Base-by-base conservation (phyloP, 2,888 invertebrate genomes). In the Epirrhoe tristata region DNA sequence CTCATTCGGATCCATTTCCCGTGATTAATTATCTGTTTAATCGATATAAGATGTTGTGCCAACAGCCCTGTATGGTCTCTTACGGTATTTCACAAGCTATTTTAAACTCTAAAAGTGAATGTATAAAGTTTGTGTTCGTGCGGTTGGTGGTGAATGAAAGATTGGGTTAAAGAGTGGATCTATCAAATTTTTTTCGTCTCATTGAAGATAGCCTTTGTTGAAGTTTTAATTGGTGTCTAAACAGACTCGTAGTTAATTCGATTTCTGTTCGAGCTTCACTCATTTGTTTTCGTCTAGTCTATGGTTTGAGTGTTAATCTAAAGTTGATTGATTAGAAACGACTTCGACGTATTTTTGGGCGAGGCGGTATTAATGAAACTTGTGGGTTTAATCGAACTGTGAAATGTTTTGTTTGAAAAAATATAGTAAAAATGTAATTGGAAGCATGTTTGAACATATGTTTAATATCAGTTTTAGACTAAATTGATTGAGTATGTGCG, bases 21-120 rank as follows among this genome's bases (percentile, higher is more conserved):
- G 90, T 93, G 93, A 93, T 93, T 93, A 93, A 93, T 93, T 93
- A 93, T 93, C 90, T 93, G 93, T 92, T 93, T 93, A 93, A 93
- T 93, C 93, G 93, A 92, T 91, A 93, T 91, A 89, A 93, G 92
- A 93, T 92, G 93, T 91, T 92, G 91, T 92, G 91, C 93, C 92
- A 93, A 93, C 93, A 93, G 87, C 88, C 91, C 89, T 88, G 88
- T 89, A 85, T 74, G 76, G 82, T 90, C 87, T 83, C 86, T 78
- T 73, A 67, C 62, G 17, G 17, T 0, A 2, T 14, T 5, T 0
- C 32, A 5, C 46, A 46, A 52, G 51, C 16, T 7, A 84, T 74
- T 76, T 67, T 82, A 31, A 69, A 72, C 75, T 75, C 71, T 85
- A 76, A 32, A 0, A 0, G 0, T 0, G 0, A 1, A 0, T 0